Evolutionary conservation across 2,113 vertebrate species (phyloP), one percentile per base, ranked within the genome.

Genomic region (Myxocyprinus asiaticus): DNA sequence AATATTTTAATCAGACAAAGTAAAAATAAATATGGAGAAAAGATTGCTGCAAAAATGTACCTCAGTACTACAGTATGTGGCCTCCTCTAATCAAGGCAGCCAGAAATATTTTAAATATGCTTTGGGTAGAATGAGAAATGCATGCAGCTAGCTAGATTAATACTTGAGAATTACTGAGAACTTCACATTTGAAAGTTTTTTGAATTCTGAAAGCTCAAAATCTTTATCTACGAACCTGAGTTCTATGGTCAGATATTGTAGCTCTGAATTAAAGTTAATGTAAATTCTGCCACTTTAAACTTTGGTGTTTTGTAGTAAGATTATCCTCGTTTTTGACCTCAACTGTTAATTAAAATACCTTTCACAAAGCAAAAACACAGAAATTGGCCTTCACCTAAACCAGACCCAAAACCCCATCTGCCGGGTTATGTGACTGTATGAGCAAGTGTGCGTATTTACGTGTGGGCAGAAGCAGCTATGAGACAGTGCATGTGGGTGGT

Each of bases 311-410:
- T 17, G 79, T 87, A 73, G 82, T 72, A 80, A 79, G 87, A 78
- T 89, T 91, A 90, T 87, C 88, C 85, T 86, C 63, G 77, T 67
- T 86, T 91, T 89, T 86, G 68, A 86, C 82, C 88, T 87, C 88
- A 90, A 90, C 91, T 89, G 88, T 92, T 91, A 90, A 92, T 92
- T 91, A 91, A 91, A 89, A 87, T 86, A 86, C 88, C 90, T 90
- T 89, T 87, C 65, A 53, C 66, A 88, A 89, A 88, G 67, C 43
- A 84, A 83, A 86, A 84, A 85, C 74, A 14, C 67, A 81, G 22
- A 33, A 33, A 33, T 88, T 86, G 79, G 85, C 81, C 85, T 82
- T 84, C 76, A 88, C 86, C 88, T 88, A 83, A 74, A 86, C 82
- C 88, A 88, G 86, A 88, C 84, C 88, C 86, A 85, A 82, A 88